phyloP scores from a whole-genome alignment of 1,140 invertebrate genomes.

The Aphaenogaster floridana region DNA sequence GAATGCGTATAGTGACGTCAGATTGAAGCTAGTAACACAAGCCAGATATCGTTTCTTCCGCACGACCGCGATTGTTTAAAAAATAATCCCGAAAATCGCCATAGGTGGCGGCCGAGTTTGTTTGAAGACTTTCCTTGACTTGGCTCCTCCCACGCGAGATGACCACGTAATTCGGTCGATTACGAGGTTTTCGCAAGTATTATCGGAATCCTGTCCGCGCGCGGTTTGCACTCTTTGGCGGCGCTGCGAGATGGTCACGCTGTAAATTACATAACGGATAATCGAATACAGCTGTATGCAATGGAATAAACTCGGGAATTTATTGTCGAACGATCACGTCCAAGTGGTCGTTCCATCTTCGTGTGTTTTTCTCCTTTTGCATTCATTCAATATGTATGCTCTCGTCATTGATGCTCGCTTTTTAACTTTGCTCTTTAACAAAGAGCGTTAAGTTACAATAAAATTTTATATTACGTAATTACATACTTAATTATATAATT shows the following conservation, averaged over 20 bases:
- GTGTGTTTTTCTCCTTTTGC: neutral
- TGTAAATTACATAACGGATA: constrained; percentile 60
- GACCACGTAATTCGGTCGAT: constrained; percentile 72
- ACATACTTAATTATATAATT: neutral
- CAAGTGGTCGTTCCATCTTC: constrained; percentile 31
- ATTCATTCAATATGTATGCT: neutral
- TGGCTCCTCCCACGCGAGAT: constrained; percentile 63
- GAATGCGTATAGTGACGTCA: constrained; percentile 58
- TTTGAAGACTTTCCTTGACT: constrained; percentile 67
- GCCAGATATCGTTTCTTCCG: constrained; percentile 57
- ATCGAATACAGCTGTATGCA: constrained; percentile 41
- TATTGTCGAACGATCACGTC: constrained; percentile 31
- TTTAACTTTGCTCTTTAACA: neutral
- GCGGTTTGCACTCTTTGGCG: constrained; percentile 37
- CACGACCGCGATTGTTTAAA: constrained; percentile 67
- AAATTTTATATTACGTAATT: constrained; percentile 9
- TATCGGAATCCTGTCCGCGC: constrained; percentile 60
- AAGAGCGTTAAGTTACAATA: constrained; percentile 2
- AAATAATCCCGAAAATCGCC: constrained; percentile 72
- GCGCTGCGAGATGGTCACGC: constrained; percentile 9
- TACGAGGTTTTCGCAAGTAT: constrained; percentile 65
- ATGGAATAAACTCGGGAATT: constrained; percentile 41
- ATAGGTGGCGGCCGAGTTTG: constrained; percentile 73
- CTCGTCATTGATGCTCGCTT: constrained; percentile 8
- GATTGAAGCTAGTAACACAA: constrained; percentile 45